Conservation (phyloP, 30 jellyfish, hydroid and myxozoan species). For the Turritopsis dohrnii region DNA sequence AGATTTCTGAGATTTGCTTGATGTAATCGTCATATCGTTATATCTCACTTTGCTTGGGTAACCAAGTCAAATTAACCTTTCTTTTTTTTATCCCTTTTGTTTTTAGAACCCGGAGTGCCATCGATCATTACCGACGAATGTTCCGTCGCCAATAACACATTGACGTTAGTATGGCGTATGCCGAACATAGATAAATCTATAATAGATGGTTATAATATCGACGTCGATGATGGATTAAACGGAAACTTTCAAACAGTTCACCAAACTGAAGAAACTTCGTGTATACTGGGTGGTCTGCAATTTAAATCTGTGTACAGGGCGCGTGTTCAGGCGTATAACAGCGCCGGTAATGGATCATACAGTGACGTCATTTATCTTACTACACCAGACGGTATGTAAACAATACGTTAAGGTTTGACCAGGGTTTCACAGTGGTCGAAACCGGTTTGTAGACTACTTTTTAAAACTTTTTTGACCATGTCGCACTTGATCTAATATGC, state of each 20-base stretch:
- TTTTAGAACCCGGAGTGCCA: slow-evolving; percentile 64
- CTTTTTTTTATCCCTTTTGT: neutral
- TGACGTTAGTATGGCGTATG: slow-evolving; percentile 66
- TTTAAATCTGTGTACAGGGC: slow-evolving; percentile 80
- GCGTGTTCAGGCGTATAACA: slow-evolving; percentile 59
- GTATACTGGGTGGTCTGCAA: slow-evolving; percentile 90
- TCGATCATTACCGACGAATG: slow-evolving; percentile 67
- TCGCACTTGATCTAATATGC: too few species aligned
- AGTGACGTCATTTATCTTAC: slow-evolving; percentile 78
- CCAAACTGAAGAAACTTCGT: slow-evolving; percentile 59
- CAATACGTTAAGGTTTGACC: neutral
- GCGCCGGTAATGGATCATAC: slow-evolving; percentile 64
- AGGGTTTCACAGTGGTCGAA: neutral
- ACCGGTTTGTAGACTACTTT: too few species aligned
- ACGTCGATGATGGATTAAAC: slow-evolving; percentile 83
- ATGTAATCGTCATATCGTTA: neutral
- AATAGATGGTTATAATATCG: slow-evolving; percentile 67
- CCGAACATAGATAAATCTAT: slow-evolving; percentile 13
- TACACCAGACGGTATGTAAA: slow-evolving; percentile 73
- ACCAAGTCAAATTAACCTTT: neutral
- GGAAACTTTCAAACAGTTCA: slow-evolving; percentile 74
- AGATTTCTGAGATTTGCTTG: neutral
- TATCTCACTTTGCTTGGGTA: neutral
- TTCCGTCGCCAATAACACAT: slow-evolving; percentile 66
- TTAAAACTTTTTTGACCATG: too few species aligned